These are phyloP conservation scores for Chiroxiphia lanceolata DNA, from an alignment of 2,797 vertebrate genomes.

Conservation along the genomic window DNA sequence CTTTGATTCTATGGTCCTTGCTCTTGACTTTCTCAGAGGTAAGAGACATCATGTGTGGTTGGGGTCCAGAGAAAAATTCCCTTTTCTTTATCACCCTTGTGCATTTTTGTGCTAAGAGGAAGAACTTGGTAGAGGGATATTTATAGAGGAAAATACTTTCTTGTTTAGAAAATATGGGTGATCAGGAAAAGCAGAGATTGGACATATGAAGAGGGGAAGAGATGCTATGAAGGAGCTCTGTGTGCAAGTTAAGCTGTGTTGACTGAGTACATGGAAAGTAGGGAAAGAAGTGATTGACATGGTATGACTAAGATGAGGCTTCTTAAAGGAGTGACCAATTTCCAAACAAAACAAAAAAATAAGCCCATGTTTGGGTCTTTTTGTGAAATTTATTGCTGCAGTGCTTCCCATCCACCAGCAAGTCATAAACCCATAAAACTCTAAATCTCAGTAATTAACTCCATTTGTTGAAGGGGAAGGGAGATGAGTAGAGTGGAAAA, in stretches of 20 bases:
- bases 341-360: background rate
- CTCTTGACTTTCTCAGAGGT: background rate
- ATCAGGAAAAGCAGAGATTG: background rate
- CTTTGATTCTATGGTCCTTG: background rate
- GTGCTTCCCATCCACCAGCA: background rate
- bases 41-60: background rate
- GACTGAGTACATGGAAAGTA: background rate
- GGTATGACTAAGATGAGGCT: background rate
- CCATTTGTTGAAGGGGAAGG: background rate
- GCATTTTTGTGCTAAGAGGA: background rate
- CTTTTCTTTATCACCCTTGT: background rate
- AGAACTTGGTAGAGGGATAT: background rate
- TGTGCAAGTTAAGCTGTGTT: rapidly evolving
- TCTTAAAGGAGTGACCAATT: background rate
- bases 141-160: background rate
- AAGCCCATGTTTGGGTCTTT: background rate
- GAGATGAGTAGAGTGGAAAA: background rate
- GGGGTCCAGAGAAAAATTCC: background rate
- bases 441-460: background rate
- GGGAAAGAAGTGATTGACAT: background rate
- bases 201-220: background rate
- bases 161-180: background rate
- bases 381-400: background rate
- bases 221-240: background rate
- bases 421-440: background rate